Percentiles rank a stretch among this genome's conserved stretches.
These are phyloP conservation scores for Napeogenes sylphis DNA, from an alignment of 2,888 invertebrate species.

Conservation along the genomic window DNA sequence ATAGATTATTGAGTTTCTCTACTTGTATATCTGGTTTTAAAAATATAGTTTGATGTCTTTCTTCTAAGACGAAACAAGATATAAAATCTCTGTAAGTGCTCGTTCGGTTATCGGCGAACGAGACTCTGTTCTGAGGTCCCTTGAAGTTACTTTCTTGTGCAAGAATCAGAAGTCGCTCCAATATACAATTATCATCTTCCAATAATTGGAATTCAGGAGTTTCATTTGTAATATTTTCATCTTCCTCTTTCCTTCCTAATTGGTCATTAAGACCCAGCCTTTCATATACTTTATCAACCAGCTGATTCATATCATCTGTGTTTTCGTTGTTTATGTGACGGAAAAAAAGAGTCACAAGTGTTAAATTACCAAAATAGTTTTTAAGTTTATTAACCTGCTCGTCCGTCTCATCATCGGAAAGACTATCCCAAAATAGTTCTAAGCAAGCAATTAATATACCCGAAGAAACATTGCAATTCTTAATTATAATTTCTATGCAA, in stretches of 20 bases:
- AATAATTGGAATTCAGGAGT: slow-evolving; percentile 57
- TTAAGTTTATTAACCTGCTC: slow-evolving; percentile 46
- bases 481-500: slow-evolving; percentile 83
- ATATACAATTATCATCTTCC: slow-evolving; percentile 78
- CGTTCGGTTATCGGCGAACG: slow-evolving; percentile 73
- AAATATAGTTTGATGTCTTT: slow-evolving; percentile 45
- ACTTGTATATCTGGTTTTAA: slow-evolving; percentile 51
- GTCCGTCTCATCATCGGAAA: slow-evolving; percentile 39
- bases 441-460: slow-evolving; percentile 75
- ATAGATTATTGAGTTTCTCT: slow-evolving; percentile 53
- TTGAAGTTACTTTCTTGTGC: slow-evolving; percentile 69
- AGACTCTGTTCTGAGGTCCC: slow-evolving; percentile 69
- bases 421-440: slow-evolving; percentile 67
- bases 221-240: slow-evolving; percentile 14
- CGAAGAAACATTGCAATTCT: slow-evolving; percentile 80
- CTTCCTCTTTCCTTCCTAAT: slow-evolving; percentile 17
- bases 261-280: slow-evolving; percentile 38
- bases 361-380: slow-evolving; percentile 56
- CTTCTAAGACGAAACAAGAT: slow-evolving; percentile 72
- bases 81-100: slow-evolving; percentile 76
- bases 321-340: slow-evolving; percentile 54
- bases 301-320: slow-evolving; percentile 52
- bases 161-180: slow-evolving; percentile 80
- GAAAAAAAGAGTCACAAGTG: slow-evolving; percentile 56
- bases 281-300: slow-evolving; percentile 47